Percentiles rank a stretch among this genome's conserved stretches.
Conservation (phyloP, 2,888 invertebrate genomes). For the Nomada lathburiana region DNA sequence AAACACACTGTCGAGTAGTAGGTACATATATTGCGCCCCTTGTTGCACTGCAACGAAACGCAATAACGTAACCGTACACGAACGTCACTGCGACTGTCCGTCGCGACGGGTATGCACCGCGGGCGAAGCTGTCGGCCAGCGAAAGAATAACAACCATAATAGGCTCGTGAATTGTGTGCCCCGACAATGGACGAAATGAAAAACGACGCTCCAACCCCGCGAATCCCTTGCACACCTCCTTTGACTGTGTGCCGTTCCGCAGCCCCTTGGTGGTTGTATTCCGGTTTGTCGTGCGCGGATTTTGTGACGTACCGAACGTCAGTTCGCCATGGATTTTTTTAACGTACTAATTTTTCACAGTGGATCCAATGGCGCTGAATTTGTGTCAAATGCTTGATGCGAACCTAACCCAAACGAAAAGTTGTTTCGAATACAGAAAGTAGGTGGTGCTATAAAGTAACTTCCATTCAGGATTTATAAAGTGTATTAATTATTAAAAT, state of each 20-base stretch:
- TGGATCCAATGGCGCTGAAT: too few species aligned
- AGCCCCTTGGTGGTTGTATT: neutral
- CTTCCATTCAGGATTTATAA: too few species aligned
- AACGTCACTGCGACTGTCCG: slow-evolving; percentile 67
- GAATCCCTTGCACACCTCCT: slow-evolving; percentile 1
- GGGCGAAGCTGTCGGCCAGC: slow-evolving; percentile 66
- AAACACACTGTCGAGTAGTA: slow-evolving; percentile 60
- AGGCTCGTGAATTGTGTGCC: slow-evolving; percentile 69
- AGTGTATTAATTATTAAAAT: too few species aligned
- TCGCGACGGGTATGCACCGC: slow-evolving; percentile 65
- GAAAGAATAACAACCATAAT: slow-evolving; percentile 76
- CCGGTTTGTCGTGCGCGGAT: neutral
- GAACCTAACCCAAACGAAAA: too few species aligned
- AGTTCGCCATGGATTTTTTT: neutral
- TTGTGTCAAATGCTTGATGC: too few species aligned
- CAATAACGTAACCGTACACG: slow-evolving; percentile 73
- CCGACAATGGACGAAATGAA: slow-evolving; percentile 73
- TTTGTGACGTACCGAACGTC: neutral
- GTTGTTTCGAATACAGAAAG: too few species aligned
- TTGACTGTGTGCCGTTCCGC: neutral
- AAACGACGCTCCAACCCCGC: slow-evolving; percentile 56
- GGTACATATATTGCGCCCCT: slow-evolving; percentile 66
- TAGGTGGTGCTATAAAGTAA: too few species aligned
- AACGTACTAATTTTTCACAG: too few species aligned
- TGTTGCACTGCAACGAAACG: slow-evolving; percentile 70